Evolutionary conservation across 2,113 vertebrate genomes (phyloP), one percentile per base, ranked within the genome.

Genomic region (Coregonus clupeaformis): DNA sequence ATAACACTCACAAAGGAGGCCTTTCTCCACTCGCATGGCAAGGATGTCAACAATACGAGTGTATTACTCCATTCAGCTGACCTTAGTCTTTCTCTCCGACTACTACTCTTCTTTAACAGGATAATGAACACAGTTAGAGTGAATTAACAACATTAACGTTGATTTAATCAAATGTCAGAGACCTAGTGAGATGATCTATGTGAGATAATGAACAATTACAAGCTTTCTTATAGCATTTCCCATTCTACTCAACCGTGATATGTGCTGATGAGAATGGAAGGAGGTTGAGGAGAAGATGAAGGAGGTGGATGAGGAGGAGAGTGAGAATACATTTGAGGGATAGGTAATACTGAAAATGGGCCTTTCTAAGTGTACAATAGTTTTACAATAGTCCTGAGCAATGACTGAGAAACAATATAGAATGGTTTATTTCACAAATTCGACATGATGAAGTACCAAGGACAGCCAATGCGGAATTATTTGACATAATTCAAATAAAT

Each of bases 231-330:
- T 47, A 12, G 22, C 6, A 24, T 9, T 6, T 60, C 5, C 52
- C 52, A 3, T 22, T 60, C 57, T 55, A 20, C 52, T 22, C 6
- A 60, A 22, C 6, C 57, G 5, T 18, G 5, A 24, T 60, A 60
- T 60, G n/a, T n/a, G 13, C 57, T 22, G 49, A 18, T 22, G 5
- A 60, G n/a, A 60, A 24, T 1, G 9, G 16, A 22, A 60, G 57
- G 57, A 22, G 20, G 65, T 52, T 24, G 69, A 77, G 75, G 4
- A 49, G 32, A 60, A 3, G 60, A 68, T 66, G 62, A 76, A 79
- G 71, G 81, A 74, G 64, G 77, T 76, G 74, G 80, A 73, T 80
- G 85, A 57, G 27, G 76, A 45, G 24, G 52, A 6, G 55, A 67
- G 62, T 71, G 42, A 70, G 59, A 71, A 60, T 60, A 60, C 57